Evolutionary conservation across 2,113 vertebrate genomes (phyloP).

Genomic region (Elgaria multicarinata): DNA sequence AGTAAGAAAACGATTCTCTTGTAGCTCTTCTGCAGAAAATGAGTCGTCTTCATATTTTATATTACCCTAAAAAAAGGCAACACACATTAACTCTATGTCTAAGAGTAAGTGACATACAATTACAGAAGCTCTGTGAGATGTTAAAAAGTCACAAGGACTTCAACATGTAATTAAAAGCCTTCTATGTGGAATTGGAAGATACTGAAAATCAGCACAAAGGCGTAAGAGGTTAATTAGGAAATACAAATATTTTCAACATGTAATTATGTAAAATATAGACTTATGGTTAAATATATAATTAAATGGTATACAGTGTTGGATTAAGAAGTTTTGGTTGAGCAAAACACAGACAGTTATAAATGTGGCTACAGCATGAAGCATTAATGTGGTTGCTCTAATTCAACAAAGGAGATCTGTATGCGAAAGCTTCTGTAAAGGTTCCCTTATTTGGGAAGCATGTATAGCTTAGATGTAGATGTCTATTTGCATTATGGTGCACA

Average conservation of each 20-base stretch:
- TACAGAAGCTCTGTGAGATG: not conserved
- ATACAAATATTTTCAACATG: not conserved
- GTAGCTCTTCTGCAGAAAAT: conserved; percentile 56
- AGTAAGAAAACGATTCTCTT: conserved; percentile 80
- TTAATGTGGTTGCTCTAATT: not conserved
- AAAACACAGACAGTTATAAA: conserved; percentile 32
- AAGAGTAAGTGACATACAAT: not conserved
- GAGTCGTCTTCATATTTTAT: conserved; percentile 36
- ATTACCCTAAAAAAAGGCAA: conserved; percentile 63
- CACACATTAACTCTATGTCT: conserved; percentile 13
- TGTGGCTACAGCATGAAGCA: conserved; percentile 23
- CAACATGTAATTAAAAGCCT: conserved; percentile 6
- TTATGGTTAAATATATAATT: too few species aligned
- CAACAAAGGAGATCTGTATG: not conserved
- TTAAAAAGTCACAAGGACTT: not conserved
- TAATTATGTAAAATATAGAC: not conserved
- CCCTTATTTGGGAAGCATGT: not conserved
- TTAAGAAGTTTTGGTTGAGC: conserved; percentile 17
- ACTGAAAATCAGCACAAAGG: not conserved
- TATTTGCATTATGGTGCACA: not conserved
- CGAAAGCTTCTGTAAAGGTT: not conserved
- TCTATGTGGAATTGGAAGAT: not conserved
- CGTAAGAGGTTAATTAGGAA: conserved; percentile 16
- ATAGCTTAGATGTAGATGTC: not conserved
- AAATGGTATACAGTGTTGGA: not conserved